Evolutionary conservation across 2,797 vertebrate species (phyloP).

Genomic region (Hephaestus fuliginosus): DNA sequence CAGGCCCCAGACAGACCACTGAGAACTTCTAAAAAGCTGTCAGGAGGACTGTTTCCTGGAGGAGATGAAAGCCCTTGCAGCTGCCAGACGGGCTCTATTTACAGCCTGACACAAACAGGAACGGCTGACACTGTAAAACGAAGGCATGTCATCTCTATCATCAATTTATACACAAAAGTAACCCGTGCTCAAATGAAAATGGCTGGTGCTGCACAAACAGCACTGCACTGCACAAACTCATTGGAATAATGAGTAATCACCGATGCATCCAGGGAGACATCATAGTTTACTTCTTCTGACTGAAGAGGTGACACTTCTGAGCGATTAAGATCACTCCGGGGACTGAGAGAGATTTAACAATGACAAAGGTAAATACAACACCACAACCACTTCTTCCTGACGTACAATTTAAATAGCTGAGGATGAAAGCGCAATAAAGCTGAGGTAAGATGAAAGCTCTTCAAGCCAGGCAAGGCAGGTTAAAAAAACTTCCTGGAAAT

Average conservation of each 20-base stretch:
- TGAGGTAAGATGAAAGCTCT: background rate
- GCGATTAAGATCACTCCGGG: background rate
- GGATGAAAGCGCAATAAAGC: background rate
- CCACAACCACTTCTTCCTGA: background rate
- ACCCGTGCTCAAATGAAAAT: background rate
- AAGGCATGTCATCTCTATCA: slow-evolving; percentile 2
- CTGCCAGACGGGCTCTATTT: slow-evolving; percentile 31
- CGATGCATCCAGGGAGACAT: background rate
- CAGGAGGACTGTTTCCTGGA: slow-evolving; percentile 14
- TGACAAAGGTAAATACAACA: background rate
- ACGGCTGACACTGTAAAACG: slow-evolving; percentile 27
- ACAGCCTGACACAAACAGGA: slow-evolving; percentile 14
- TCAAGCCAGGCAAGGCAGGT: too few species aligned
- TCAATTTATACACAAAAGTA: slow-evolving; percentile 25
- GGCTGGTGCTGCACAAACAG: background rate
- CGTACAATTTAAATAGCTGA: background rate
- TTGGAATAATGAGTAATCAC: background rate
- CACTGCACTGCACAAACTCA: background rate
- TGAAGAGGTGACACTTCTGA: background rate
- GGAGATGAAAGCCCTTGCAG: slow-evolving; percentile 27
- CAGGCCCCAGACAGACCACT: slow-evolving; percentile 8
- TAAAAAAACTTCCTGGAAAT: background rate
- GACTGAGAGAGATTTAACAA: background rate
- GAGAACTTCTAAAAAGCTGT: slow-evolving; percentile 36
- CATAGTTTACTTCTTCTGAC: background rate